Base-by-base conservation (phyloP, 2,888 invertebrate genomes). In the Graphium colonna region DNA sequence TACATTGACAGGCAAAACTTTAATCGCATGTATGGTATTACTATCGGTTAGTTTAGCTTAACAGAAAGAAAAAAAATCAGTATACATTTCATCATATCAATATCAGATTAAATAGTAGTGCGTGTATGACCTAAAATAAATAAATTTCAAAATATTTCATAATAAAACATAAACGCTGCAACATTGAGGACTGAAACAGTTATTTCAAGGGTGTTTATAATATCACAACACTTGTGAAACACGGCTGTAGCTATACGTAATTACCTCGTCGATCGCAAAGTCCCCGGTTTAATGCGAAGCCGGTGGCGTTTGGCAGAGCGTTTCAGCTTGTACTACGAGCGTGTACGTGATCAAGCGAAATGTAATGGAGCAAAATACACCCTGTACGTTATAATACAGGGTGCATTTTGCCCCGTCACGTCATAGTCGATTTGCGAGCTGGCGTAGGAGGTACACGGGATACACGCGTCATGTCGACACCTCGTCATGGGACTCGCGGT, bases 401-500 rank as follows among this genome's bases (percentile, higher is more conserved):
- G 42, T 13, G 10, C 15, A n/a, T 43, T 53, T 43, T 52, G 33
- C 21, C 5, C 36, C 47, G 43, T 28, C 12, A 13, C 3, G 21
- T 7, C n/a, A 26, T 43, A 39, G 26, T 43, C 28, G 39, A 53
- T 53, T 53, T 53, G 52, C 42, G 18, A 21, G 26, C 38, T 12
- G 38, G 39, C 44, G 49, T 38, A 39, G 45, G 21, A 39, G 44
- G 39, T 49, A 54, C 53, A 53, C 31, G 49, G 40, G 53, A 31
- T 43, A 54, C 53, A 54, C 44, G 44, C 39, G 53, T 54, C 45
- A 54, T 40, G 40, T 49, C 49, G 49, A 54, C 53, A 49, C 53
- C 53, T 45, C 44, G 53, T 49, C 49, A 54, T 44, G 53, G 44
- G 45, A 54, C 44, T 33, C 39, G 48, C 36, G 21, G 47, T 13